Conservation (phyloP, 2,797 vertebrate species). For the Dallia pectoralis region DNA sequence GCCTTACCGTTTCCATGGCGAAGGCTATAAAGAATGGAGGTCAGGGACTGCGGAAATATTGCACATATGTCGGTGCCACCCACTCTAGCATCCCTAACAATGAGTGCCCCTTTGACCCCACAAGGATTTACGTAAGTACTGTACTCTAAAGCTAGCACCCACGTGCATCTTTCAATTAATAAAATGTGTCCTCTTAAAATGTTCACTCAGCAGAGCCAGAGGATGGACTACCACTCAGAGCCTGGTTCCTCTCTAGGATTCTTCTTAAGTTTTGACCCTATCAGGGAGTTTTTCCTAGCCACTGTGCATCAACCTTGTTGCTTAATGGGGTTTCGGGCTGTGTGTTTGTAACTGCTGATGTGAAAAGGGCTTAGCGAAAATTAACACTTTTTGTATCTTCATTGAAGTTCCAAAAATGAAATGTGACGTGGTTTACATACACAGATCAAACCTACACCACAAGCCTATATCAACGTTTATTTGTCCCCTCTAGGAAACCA, state of each 20-base stretch:
- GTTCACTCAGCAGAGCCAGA: no score
- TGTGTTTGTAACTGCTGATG: no score
- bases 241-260: no score
- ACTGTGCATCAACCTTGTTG: no score
- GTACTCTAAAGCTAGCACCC: neutral
- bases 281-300: no score
- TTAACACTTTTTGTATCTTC: neutral
- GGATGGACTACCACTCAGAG: no score
- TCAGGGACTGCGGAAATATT: constrained; percentile 71
- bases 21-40: constrained; percentile 75
- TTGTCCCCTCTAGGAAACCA: constrained; percentile 78
- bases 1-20: constrained; percentile 71
- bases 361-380: no score
- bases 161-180: no score
- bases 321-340: no score
- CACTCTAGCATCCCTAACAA: constrained; percentile 62
- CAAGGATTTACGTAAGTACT: constrained; percentile 84
- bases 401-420: no score
- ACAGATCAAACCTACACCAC: neutral
- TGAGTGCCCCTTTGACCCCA: constrained; percentile 90
- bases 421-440: neutral
- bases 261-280: no score
- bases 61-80: constrained; percentile 39
- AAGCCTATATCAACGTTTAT: neutral
- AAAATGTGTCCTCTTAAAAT: no score